Base-by-base conservation (phyloP, 2,797 vertebrate genomes). In the Coendou prehensilis region DNA sequence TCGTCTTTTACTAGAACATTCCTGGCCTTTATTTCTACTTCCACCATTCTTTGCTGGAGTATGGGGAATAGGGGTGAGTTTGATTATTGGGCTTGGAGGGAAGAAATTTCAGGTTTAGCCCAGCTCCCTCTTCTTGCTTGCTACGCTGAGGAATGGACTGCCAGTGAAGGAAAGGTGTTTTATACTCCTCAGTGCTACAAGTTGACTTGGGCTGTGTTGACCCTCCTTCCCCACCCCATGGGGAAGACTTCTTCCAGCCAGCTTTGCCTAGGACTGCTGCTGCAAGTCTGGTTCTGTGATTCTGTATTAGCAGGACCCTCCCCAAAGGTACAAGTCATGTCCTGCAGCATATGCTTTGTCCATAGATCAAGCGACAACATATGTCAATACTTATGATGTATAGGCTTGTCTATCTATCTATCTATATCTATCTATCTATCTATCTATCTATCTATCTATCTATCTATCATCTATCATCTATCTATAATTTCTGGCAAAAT, bases 401-500 rank as follows among this genome's bases (percentile, higher is more conserved):
- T 1, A 67, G 37, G 37, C 37, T 41, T 41, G 37, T 28, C 23
- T 73, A 7, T 28, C 11, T 76, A 15, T 47, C 37, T 50, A 9
- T 71, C 17, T 9, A 33, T 71, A 5, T 50, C 45, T 50, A 10
- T 28, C 23, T 73, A 7, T 28, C 11, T 76, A 15, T 47, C 37
- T 50, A 9, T 71, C 17, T 9, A 33, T 59, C 82, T 84, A 5
- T 76, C 45, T 76, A 5, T 76, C 45, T 30, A 9, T 47, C 6
- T 69, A 23, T 47, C 10, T 75, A 23, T 37, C 17, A 41, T 41
- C 37, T 41, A 41, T 41, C 9, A 26, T 41, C n/a, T 8, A 37
- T 52, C 81, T 83, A 67, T 37, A 22, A 78, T 92, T 95, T 78
- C 45, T 45, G 37, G 4, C 33, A 75, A 85, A 95, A 87, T 22